Percentiles rank a stretch among this genome's conserved stretches.
phyloP scores from a whole-genome alignment of 2,113 vertebrate species.

The Hyaena hyaena region DNA sequence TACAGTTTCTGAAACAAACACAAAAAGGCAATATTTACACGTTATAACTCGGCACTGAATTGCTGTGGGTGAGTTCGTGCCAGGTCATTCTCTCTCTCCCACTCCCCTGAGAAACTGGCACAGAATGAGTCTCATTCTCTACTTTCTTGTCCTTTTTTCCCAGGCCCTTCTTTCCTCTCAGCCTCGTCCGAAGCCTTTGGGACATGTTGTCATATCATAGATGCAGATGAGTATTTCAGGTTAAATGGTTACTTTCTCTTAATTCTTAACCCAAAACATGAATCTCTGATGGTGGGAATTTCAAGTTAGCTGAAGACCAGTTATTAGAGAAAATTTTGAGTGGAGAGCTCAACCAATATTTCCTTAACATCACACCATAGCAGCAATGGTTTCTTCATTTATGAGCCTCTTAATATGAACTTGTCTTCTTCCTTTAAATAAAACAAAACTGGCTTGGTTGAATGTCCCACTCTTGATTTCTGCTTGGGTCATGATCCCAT shows the following conservation, averaged over 20 bases:
- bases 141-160: background rate
- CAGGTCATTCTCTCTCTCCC: background rate
- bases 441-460: too few species aligned
- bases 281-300: background rate
- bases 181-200: background rate
- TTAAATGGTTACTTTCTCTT: background rate
- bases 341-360: background rate
- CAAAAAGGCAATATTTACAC: conserved; percentile 18
- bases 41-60: background rate
- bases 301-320: background rate
- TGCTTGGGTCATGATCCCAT: too few species aligned
- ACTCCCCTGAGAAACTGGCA: background rate
- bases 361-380: background rate
- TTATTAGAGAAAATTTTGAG: background rate
- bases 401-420: background rate
- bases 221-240: background rate
- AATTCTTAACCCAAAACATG: background rate
- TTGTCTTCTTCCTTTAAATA: background rate
- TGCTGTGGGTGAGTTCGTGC: background rate
- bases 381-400: background rate
- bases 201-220: background rate
- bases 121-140: background rate
- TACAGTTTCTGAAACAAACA: background rate
- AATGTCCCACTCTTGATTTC: too few species aligned
- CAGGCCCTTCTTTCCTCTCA: background rate